These are phyloP conservation scores for Scaptomyza cyrtandrae DNA, from an alignment of 2,888 invertebrate genomes.

Conservation along the genomic window DNA sequence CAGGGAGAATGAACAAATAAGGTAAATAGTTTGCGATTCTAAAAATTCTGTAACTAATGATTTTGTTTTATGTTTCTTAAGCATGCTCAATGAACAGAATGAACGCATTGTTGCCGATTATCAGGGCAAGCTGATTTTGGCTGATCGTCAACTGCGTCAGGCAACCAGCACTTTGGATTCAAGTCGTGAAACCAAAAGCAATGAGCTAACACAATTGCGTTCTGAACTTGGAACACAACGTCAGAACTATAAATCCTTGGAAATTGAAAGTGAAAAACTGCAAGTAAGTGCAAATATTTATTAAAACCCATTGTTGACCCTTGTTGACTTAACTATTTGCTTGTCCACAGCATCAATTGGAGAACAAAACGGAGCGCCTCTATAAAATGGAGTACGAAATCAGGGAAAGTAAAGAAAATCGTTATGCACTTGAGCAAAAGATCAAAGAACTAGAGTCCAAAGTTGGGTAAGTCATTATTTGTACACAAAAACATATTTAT, in stretches of 20 bases:
- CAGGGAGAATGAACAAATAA: constrained; percentile 86
- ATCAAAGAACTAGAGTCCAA: constrained; percentile 86
- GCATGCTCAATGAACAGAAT: constrained; percentile 91
- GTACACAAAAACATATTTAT: constrained; percentile 41
- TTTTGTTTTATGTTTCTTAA: constrained; percentile 71
- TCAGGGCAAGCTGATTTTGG: constrained; percentile 88
- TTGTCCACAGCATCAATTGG: constrained; percentile 86
- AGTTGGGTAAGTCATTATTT: constrained; percentile 80
- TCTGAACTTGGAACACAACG: constrained; percentile 88
- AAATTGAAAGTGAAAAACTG: constrained; percentile 89
- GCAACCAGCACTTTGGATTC: constrained; percentile 87
- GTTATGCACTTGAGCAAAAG: constrained; percentile 86
- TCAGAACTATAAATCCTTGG: constrained; percentile 87
- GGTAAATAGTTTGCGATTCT: constrained; percentile 83
- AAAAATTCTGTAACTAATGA: constrained; percentile 32
- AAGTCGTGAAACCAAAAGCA: constrained; percentile 86
- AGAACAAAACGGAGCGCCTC: constrained; percentile 89
- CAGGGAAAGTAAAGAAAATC: constrained; percentile 86
- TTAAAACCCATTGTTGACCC: neutral
- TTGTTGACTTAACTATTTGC: neutral
- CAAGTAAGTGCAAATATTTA: constrained; percentile 83
- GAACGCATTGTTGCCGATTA: constrained; percentile 89
- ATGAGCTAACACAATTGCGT: constrained; percentile 87
- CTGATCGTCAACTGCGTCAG: constrained; percentile 88
- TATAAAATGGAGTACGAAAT: constrained; percentile 88